phyloP scores from a whole-genome alignment of 2,113 vertebrate species.

The Tamias sibiricus region DNA sequence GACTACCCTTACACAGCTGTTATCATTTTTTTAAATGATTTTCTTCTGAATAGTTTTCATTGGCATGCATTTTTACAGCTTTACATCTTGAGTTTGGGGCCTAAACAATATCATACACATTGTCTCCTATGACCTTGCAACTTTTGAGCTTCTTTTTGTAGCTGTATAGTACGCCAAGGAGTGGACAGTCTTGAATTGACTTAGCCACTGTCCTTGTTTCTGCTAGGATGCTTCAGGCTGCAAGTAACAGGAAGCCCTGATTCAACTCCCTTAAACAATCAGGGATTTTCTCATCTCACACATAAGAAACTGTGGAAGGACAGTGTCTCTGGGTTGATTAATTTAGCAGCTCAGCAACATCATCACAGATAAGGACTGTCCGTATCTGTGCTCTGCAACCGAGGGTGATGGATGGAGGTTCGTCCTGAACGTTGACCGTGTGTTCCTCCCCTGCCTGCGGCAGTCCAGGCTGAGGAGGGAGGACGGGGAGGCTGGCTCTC shows the following conservation, averaged over 20 bases:
- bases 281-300: not conserved
- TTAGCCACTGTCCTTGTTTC: not conserved
- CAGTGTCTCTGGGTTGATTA: not conserved
- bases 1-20: not conserved
- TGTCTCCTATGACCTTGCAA: not conserved
- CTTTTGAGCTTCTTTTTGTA: not conserved
- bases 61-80: not conserved
- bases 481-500: not conserved
- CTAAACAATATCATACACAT: too few species aligned
- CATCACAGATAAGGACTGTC: not conserved
- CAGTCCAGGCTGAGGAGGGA: not conserved
- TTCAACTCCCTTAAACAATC: not conserved
- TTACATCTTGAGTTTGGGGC: not conserved
- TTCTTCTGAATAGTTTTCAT: not conserved
- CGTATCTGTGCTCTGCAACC: not conserved
- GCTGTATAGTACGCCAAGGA: not conserved
- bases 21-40: not conserved
- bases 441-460: not conserved
- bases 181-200: not conserved
- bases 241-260: not conserved
- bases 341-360: not conserved
- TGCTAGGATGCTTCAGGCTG: not conserved
- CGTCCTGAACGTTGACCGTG: not conserved
- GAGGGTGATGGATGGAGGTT: not conserved
- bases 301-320: not conserved